Percentiles rank a stretch among this genome's conserved stretches.
Conservation (phyloP, 2,797 vertebrate species). For the Mormyrops attenuatus region DNA sequence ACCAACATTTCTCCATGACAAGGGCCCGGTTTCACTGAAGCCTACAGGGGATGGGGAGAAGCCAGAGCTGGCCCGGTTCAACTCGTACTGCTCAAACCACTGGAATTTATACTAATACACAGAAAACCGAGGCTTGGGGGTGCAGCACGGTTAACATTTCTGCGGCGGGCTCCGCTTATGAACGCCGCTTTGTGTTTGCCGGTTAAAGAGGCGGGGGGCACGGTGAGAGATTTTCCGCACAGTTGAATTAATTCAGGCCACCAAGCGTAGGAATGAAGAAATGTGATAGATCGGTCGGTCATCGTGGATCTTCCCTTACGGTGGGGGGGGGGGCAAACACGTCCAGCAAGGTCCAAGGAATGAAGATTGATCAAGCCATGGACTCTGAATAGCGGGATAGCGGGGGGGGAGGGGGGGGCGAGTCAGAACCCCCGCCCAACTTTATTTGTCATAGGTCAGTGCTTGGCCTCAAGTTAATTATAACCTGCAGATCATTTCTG, state of each 20-base stretch:
- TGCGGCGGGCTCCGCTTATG: slow-evolving; percentile 51
- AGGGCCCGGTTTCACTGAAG: slow-evolving; percentile 36
- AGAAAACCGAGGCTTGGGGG: slow-evolving; percentile 43
- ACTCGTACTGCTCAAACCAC: slow-evolving; percentile 55
- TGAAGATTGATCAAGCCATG: not conserved
- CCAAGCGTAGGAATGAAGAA: not conserved
- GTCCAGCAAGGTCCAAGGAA: not conserved
- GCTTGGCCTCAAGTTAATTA: slow-evolving; percentile 57
- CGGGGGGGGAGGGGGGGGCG: not conserved
- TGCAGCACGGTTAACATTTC: slow-evolving; percentile 55
- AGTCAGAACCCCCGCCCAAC: slow-evolving; percentile 36
- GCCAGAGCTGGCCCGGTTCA: slow-evolving; percentile 54
- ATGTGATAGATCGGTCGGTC: not conserved
- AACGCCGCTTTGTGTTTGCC: slow-evolving; percentile 41
- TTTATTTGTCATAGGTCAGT: slow-evolving; percentile 62
- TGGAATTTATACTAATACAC: slow-evolving; percentile 61
- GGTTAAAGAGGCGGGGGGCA: slow-evolving; percentile 36
- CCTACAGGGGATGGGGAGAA: slow-evolving; percentile 28
- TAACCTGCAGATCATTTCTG: slow-evolving; percentile 48
- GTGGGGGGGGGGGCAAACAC: not conserved
- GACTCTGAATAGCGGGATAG: not conserved
- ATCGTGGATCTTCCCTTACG: not conserved
- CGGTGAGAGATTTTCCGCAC: not conserved
- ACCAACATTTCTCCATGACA: not conserved
- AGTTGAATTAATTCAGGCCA: slow-evolving; percentile 9